Evolutionary conservation across 2,888 invertebrate genomes (phyloP), one percentile per base, ranked within the genome.

Genomic region (Acronicta alni): DNA sequence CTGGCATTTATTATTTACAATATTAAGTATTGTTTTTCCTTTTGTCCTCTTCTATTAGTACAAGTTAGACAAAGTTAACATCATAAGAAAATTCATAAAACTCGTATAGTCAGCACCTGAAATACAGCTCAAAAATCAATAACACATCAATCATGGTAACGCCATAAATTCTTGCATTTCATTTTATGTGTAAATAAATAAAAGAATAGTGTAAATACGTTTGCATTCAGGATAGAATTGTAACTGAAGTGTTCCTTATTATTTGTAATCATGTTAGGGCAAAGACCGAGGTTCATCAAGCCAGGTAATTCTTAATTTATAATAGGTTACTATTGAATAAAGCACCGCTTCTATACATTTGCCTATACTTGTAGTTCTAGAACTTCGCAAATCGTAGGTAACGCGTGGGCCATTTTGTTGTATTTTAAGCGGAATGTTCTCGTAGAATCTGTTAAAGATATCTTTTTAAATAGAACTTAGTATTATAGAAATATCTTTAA

Each of bases 281-380:
- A 87, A 57, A 81, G 84, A 52, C 91, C 91, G 4, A 86, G 82
- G 57, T 92, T 90, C 62, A 79, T 92, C n/a, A 88, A 84, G 61
- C 92, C 92, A 63, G 90, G 92, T 91, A 83, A 84, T 77, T 51
- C 20, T 15, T 14, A 0, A 51, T 42, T 39, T 0, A 4, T 12
- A 43, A 15, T 42, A 54, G 39, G 48, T 66, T 66, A 61, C 0
- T 57, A 57, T n/a, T n/a, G 14, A 5, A 1, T 6, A 6, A 7
- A n/a, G n/a, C 6, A n/a, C n/a, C n/a, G 35, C 35, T 2, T 32
- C 5, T 35, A n/a, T 6, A 7, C 26, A 0, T 55, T 35, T 1
- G 6, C 4, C 6, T 45, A 17, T 43, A 46, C 37, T 37, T 57
- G 3, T 32, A 14, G 32, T 26, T 23, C 23, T 23, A 23, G 23